Base-by-base conservation (phyloP, 2,797 vertebrate species). In the Mus spretus region DNA sequence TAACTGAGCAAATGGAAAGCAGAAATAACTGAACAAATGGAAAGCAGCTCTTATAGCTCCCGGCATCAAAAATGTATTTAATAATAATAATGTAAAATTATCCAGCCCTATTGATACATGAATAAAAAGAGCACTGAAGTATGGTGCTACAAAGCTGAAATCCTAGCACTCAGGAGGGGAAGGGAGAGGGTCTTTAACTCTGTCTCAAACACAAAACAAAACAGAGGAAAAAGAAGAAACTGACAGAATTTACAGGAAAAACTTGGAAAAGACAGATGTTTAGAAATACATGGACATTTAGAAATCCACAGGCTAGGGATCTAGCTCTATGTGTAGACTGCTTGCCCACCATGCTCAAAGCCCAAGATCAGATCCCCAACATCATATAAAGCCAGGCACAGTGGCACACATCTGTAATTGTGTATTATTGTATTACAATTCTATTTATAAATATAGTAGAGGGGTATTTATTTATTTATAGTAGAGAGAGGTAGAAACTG, bases 211-310 rank as follows among this genome's bases (percentile, higher is more conserved):
- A 74, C n/a, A 87, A 55, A 72, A 70, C 7, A 70, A 55, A 55
- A 72, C 13, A 72, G n/a, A 37, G 44, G 87, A 81, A 44, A 31
- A 96, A 95, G 61, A 44, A 77, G 61, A 97, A 91, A 96, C 74
- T 83, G 37, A 89, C 37, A 28, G 22, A 89, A 90, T 94, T 96
- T 84, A 84, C 24, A 81, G 17, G 53, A 86, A 94, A 93, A 65
- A 6, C 28, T 93, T 95, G 87, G 37, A 28, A 83, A 19, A 87
- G 86, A 59, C 24, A 77, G 34, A 44, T 28, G 17, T 88, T 77
- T 59, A 59, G n/a, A 74, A 75, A 40, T 57, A 55, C 15, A 37
- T 12, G 24, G 26, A 17, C n/a, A 26, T 74, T 88, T 37, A 74
- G 47, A 72, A 40, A 37, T 53, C 24, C 12, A 24, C 15, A n/a